phyloP scores from a whole-genome alignment of 2,797 vertebrate genomes.

The Aplochiton taeniatus region DNA sequence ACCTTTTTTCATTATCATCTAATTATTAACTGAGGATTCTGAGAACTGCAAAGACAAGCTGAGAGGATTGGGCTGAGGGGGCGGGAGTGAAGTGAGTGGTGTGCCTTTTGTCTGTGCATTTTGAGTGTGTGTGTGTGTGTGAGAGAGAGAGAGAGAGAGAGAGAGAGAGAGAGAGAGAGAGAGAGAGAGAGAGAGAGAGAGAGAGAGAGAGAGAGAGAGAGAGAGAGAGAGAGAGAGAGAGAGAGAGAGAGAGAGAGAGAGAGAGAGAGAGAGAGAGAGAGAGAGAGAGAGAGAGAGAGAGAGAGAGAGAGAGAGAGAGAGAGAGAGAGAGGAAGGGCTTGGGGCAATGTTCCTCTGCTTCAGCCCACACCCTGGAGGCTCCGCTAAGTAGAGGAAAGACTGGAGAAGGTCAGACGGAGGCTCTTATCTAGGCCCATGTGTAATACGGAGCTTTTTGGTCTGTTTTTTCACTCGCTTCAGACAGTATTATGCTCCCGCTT shows the following conservation, averaged over 20 bases:
- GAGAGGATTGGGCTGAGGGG: conserved; percentile 25
- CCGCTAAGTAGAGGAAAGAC: conserved; percentile 52
- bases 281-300: too few species aligned
- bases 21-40: conserved; percentile 76
- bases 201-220: too few species aligned
- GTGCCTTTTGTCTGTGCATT: conserved; percentile 27
- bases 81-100: background rate
- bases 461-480: background rate
- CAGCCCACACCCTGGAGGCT: conserved; percentile 51
- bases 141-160: too few species aligned
- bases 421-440: conserved; percentile 42
- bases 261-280: too few species aligned
- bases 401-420: conserved; percentile 61
- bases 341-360: conserved; percentile 56
- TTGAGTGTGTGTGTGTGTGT: conserved; percentile 30
- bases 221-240: too few species aligned
- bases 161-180: too few species aligned
- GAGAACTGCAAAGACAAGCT: conserved; percentile 58
- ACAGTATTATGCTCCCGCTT: conserved; percentile 19
- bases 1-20: conserved; percentile 74
- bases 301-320: too few species aligned
- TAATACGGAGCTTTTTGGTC: conserved; percentile 44
- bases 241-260: too few species aligned
- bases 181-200: too few species aligned
- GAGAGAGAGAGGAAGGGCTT: conserved; percentile 55